These are phyloP conservation scores for Pecten maximus DNA, from an alignment of 2,888 invertebrate genomes.

Conservation along the genomic window DNA sequence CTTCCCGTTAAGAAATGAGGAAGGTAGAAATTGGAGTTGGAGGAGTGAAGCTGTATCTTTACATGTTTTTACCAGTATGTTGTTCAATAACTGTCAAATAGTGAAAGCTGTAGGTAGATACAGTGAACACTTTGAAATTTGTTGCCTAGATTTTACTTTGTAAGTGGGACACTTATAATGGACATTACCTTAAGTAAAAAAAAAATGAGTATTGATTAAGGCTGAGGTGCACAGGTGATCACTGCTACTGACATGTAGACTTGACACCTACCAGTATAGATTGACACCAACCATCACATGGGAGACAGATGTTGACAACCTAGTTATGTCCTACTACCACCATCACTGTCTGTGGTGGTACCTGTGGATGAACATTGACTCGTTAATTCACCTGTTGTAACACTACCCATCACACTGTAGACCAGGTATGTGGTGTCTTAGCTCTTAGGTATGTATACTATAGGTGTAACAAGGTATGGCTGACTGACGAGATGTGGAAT, in stretches of 20 bases:
- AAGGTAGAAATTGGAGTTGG: too few relatives aligned
- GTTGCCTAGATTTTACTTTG: too few relatives aligned
- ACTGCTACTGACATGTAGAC: neutral
- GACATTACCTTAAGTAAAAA: neutral
- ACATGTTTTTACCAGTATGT: too few relatives aligned
- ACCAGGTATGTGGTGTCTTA: constrained; percentile 10
- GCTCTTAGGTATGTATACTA: neutral
- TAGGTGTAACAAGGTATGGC: constrained; percentile 37
- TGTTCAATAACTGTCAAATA: too few relatives aligned
- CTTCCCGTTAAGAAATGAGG: too few relatives aligned
- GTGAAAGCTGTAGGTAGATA: too few relatives aligned
- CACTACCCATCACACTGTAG: neutral
- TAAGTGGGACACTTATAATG: neutral
- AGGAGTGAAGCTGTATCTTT: too few relatives aligned
- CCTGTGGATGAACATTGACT: neutral
- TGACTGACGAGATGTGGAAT: constrained; percentile 38
- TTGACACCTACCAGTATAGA: neutral
- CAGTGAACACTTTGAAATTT: too few relatives aligned
- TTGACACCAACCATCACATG: constrained; percentile 7
- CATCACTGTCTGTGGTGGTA: neutral
- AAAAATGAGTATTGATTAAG: neutral
- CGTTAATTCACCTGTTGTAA: constrained; percentile 1
- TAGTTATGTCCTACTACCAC: neutral
- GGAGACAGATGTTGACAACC: constrained; percentile 26
- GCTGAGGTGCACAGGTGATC: neutral